These are phyloP conservation scores for Scaptomyza montana DNA, from an alignment of 1,140 invertebrate genomes.

Conservation along the genomic window DNA sequence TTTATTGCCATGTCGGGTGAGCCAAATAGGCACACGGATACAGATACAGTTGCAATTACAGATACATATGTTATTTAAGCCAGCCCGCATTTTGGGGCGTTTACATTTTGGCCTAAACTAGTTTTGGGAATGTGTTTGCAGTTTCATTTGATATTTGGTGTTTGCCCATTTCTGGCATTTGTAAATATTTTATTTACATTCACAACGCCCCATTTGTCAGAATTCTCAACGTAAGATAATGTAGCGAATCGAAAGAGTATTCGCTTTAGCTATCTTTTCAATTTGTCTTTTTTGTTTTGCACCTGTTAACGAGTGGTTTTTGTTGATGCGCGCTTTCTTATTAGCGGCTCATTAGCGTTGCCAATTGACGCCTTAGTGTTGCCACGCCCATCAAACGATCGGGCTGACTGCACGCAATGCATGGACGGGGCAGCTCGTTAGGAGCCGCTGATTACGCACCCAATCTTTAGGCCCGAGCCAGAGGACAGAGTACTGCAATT, in stretches of 20 bases:
- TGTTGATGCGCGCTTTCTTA: constrained; percentile 60
- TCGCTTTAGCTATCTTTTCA: neutral
- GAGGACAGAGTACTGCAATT: constrained; percentile 51
- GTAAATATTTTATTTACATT: constrained; percentile 75
- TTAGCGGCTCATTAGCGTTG: constrained; percentile 73
- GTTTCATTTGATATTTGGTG: constrained; percentile 22
- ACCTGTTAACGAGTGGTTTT: constrained; percentile 13
- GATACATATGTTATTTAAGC: constrained; percentile 31
- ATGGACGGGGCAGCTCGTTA: constrained; percentile 41
- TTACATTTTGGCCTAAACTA: constrained; percentile 34
- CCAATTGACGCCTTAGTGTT: constrained; percentile 61
- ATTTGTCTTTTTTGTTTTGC: constrained; percentile 9
- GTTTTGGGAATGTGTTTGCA: constrained; percentile 56
- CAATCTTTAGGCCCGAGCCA: constrained; percentile 47
- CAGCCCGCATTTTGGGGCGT: neutral
- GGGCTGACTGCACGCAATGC: constrained; percentile 20
- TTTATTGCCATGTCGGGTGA: constrained; percentile 68
- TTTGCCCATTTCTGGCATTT: constrained; percentile 41
- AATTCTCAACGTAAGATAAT: neutral
- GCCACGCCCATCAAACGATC: constrained; percentile 51
- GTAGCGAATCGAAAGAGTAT: constrained; percentile 3
- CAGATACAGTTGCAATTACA: constrained; percentile 7
- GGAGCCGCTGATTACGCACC: constrained; percentile 63
- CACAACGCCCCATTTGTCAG: constrained; percentile 32
- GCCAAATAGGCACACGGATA: constrained; percentile 28